Percentiles rank a stretch among this genome's conserved stretches.
Evolutionary conservation across 2,888 invertebrate species (phyloP).

Genomic region (Sclerodermus sp.): DNA sequence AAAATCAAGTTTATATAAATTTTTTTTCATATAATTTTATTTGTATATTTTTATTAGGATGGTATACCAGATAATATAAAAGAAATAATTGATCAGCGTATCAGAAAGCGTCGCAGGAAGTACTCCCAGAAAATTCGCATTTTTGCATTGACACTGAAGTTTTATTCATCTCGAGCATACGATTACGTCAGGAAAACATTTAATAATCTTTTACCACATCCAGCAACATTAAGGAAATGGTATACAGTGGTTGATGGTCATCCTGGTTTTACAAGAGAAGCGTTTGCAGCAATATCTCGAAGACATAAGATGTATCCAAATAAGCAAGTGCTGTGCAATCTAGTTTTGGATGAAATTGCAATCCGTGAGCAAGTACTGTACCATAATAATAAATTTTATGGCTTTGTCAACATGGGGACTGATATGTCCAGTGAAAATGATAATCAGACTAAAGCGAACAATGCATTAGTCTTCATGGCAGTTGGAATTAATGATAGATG

Average conservation of each 20-base stretch:
- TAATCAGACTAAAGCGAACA: background rate
- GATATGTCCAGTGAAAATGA: background rate
- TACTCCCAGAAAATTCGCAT: background rate
- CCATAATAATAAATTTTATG: background rate
- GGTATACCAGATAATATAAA: no score
- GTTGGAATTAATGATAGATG: background rate
- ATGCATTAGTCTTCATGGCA: background rate
- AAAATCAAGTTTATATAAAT: no score
- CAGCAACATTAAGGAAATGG: background rate
- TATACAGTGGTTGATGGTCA: background rate
- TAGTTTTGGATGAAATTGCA: background rate
- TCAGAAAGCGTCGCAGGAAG: background rate
- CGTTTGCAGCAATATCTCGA: background rate
- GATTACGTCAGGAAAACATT: background rate
- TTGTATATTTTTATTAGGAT: no score
- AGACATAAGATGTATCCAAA: no score
- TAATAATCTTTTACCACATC: background rate
- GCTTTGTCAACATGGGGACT: background rate
- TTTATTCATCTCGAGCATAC: background rate
- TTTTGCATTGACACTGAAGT: background rate
- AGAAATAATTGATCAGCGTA: no score
- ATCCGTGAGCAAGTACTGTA: background rate
- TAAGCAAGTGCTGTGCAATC: no score
- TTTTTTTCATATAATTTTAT: no score
- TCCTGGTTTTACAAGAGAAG: background rate